A percentile compares a stretch with the other conserved stretches of the same genome.
Evolutionary conservation across 2,797 vertebrate genomes (phyloP).

Genomic region (Vultur gryphus): DNA sequence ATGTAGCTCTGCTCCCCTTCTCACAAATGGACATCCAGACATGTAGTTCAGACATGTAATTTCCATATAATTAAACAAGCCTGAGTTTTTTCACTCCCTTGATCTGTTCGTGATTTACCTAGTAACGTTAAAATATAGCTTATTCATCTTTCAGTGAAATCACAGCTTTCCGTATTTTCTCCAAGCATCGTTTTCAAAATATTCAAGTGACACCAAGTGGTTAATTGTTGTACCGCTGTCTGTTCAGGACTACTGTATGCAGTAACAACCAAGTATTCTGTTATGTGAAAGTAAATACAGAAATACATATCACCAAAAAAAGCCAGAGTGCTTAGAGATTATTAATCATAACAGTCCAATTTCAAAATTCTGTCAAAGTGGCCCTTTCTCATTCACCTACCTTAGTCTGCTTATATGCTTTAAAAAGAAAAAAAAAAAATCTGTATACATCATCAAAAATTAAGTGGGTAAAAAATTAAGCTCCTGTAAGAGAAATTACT

Average conservation of each 20-base stretch:
- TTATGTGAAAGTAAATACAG: not conserved
- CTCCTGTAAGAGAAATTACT: not conserved
- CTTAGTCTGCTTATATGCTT: not conserved
- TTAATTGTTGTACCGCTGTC: constrained; percentile 16
- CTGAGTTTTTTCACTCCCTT: not conserved
- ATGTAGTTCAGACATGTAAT: not conserved
- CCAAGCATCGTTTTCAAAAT: not conserved
- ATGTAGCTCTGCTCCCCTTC: not conserved
- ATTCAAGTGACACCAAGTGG: constrained; percentile 53
- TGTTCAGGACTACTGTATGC: not conserved
- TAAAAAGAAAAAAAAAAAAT: not conserved
- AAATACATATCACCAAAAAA: not conserved
- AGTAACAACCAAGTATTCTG: not conserved
- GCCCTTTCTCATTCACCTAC: not conserved
- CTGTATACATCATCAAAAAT: not conserved
- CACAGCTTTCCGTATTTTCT: not conserved
- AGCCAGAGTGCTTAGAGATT: not conserved
- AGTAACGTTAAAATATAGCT: not conserved
- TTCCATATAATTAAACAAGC: not conserved
- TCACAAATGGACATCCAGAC: not conserved
- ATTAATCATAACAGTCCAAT: not conserved
- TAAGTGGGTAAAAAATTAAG: not conserved
- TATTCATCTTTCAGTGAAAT: not conserved
- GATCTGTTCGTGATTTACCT: not conserved
- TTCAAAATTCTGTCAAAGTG: not conserved